phyloP scores from a whole-genome alignment of 1,140 invertebrate species.

The Neuroterus valhalla region DNA sequence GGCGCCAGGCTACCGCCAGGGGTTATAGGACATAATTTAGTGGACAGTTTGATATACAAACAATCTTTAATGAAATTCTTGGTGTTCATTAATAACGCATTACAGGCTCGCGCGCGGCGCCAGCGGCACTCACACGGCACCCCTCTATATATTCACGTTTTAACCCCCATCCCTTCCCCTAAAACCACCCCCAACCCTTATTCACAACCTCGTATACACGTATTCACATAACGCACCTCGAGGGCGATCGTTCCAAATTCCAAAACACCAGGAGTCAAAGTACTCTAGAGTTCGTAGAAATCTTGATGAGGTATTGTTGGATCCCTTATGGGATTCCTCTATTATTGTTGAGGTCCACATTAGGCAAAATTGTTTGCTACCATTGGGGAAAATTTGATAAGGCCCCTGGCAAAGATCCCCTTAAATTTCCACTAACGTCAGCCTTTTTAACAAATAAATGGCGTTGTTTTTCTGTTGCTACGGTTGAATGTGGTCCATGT shows the following conservation, averaged over 20 bases:
- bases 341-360: no score
- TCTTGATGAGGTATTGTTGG: no score
- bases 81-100: constrained; percentile 82
- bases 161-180: constrained; percentile 46
- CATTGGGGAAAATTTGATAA: no score
- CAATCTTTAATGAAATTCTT: constrained; percentile 83
- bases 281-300: no score
- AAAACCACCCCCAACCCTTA: constrained; percentile 53
- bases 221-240: constrained; percentile 48
- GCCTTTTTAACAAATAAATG: no score
- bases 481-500: no score
- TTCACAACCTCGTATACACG: constrained; percentile 48
- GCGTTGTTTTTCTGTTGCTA: no score
- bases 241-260: constrained; percentile 59
- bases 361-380: no score
- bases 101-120: constrained; percentile 71
- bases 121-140: constrained; percentile 44
- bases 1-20: constrained; percentile 62
- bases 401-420: no score
- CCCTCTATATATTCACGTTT: constrained; percentile 62
- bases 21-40: constrained; percentile 78
- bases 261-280: constrained; percentile 43
- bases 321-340: no score
- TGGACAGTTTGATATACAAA: constrained; percentile 81
- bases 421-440: no score